A percentile compares a stretch with the other conserved stretches of the same genome.
Evolutionary conservation across 1,140 invertebrate species (phyloP).

Genomic region (Gonioctena quinquepunctata): DNA sequence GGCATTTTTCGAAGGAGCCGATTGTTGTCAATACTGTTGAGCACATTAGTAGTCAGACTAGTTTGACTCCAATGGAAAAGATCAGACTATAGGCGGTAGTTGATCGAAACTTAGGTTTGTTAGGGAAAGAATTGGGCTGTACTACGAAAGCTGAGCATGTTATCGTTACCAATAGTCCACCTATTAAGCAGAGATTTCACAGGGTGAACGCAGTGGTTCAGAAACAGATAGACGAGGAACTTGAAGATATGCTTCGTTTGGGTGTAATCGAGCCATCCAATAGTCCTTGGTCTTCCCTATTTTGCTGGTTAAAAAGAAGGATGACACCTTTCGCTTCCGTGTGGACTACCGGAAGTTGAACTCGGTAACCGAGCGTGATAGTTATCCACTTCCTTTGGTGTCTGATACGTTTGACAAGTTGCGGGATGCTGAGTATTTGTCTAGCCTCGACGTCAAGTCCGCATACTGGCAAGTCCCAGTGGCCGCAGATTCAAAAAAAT

Average conservation of each 20-base stretch:
- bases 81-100: not conserved
- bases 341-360: too few relatives aligned
- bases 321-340: conserved; percentile 30
- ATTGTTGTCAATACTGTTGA: not conserved
- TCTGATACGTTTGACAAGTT: conserved; percentile 28
- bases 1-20: conserved; percentile 12
- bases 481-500: conserved; percentile 36
- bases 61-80: not conserved
- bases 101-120: not conserved
- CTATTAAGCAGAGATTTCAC: conserved; percentile 40
- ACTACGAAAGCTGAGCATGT: conserved; percentile 35
- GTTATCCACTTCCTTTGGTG: conserved; percentile 30
- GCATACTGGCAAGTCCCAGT: too few relatives aligned
- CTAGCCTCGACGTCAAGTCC: conserved; percentile 46
- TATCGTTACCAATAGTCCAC: conserved; percentile 39
- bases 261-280: conserved; percentile 38
- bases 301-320: conserved; percentile 40
- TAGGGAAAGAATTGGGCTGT: conserved; percentile 28
- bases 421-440: conserved; percentile 44
- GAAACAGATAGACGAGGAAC: conserved; percentile 31
- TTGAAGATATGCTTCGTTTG: conserved; percentile 35
- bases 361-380: conserved; percentile 43
- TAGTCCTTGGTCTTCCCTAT: conserved; percentile 42
- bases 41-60: not conserved
- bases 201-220: conserved; percentile 27